These are phyloP conservation scores for Phrynocephalus forsythii DNA, from an alignment of 2,797 vertebrate species.

Conservation along the genomic window DNA sequence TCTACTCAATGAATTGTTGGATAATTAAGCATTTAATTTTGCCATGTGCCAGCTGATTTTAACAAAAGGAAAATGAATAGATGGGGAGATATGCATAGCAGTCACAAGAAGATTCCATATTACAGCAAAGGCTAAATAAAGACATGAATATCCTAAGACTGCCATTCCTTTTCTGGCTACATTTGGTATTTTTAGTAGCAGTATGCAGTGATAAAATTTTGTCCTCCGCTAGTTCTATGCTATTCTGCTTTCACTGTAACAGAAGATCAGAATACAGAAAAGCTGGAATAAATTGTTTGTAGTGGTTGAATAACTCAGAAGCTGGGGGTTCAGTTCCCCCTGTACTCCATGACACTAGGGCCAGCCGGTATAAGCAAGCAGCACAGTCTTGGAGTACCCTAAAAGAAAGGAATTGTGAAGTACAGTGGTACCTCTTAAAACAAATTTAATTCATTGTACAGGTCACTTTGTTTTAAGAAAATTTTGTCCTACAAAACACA, in stretches of 20 bases:
- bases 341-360: no score
- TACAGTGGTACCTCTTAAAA: no score
- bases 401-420: no score
- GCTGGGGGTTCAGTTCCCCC: no score
- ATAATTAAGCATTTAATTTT: neutral
- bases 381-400: no score
- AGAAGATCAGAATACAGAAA: slow-evolving; percentile 8
- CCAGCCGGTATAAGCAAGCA: no score
- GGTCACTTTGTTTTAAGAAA: no score
- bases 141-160: neutral
- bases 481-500: no score
- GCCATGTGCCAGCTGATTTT: neutral
- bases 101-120: neutral
- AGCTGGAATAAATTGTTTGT: accelerated
- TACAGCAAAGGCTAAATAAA: neutral
- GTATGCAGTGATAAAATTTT: neutral
- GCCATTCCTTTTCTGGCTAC: neutral
- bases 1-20: neutral
- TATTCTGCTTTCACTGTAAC: neutral
- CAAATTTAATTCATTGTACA: no score
- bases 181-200: no score
- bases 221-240: neutral
- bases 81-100: neutral
- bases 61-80: neutral
- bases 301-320: no score